These are phyloP conservation scores for Lepidothrix coronata DNA, from an alignment of 2,113 vertebrate genomes.

Conservation along the genomic window DNA sequence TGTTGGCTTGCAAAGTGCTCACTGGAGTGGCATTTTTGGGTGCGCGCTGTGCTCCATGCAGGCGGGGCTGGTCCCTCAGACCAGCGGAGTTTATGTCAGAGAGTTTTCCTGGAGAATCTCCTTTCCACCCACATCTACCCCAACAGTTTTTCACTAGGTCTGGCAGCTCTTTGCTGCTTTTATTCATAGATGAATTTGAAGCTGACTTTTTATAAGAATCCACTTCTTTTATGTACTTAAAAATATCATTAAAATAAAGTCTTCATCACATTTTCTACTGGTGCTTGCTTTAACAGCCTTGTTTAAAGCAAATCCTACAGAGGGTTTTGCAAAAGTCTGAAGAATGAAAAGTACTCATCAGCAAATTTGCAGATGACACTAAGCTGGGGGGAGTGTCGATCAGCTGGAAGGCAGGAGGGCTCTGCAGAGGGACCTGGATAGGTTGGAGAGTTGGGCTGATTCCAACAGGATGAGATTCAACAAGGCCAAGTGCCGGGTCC, in stretches of 20 bases:
- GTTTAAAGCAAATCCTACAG: not conserved
- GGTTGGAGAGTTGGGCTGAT: too few relatives aligned
- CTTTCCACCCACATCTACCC: not conserved
- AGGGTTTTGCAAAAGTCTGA: not conserved
- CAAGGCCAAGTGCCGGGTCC: too few relatives aligned
- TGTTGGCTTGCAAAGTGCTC: not conserved
- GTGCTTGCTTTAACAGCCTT: not conserved
- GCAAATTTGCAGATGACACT: too few relatives aligned
- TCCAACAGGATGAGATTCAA: too few relatives aligned
- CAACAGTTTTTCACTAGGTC: not conserved
- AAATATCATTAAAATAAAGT: not conserved
- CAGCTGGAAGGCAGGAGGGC: too few relatives aligned
- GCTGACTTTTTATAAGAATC: not conserved
- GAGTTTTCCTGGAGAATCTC: not conserved
- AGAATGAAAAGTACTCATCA: not conserved
- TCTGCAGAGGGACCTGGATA: too few relatives aligned
- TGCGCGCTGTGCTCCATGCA: accelerated
- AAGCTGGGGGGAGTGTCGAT: too few relatives aligned
- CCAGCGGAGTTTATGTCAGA: accelerated
- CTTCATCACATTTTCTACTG: not conserved
- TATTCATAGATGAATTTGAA: not conserved
- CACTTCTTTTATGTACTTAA: not conserved
- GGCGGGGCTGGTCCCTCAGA: accelerated
- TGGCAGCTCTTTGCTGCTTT: not conserved
- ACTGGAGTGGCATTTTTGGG: not conserved